phyloP scores from a whole-genome alignment of 2,113 vertebrate genomes.

The Crotalus horridus region DNA sequence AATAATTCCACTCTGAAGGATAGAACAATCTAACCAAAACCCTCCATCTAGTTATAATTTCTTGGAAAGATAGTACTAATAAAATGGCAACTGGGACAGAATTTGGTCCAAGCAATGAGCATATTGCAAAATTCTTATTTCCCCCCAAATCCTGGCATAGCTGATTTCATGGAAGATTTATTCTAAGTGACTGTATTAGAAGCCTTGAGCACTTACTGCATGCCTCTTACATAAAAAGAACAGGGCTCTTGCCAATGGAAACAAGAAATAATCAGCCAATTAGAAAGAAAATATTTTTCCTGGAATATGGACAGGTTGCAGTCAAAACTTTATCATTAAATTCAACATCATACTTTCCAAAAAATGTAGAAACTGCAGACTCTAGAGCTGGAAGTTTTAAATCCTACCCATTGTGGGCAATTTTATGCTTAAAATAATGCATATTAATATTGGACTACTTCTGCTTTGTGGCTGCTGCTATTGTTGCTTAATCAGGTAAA shows the following conservation, averaged over 20 bases:
- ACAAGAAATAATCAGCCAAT: background rate
- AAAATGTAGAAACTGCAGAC: background rate
- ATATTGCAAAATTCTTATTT: background rate
- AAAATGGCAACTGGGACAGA: background rate
- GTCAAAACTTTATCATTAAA: background rate
- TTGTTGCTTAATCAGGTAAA: background rate
- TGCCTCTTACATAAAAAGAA: background rate
- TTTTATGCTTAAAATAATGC: background rate
- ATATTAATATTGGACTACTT: background rate
- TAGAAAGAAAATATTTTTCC: background rate
- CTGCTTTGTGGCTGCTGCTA: background rate
- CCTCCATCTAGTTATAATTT: background rate
- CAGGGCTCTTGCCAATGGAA: background rate
- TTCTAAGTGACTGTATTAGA: background rate
- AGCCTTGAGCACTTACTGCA: background rate
- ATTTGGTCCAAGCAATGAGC: background rate
- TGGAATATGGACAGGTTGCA: background rate
- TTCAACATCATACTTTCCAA: background rate
- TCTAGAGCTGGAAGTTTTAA: background rate
- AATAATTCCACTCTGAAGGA: background rate
- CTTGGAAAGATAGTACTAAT: background rate
- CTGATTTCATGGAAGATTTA: background rate
- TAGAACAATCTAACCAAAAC: background rate
- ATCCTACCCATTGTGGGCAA: background rate
- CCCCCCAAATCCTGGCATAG: background rate